These are phyloP conservation scores for Plecotus auritus DNA, from an alignment of 2,113 vertebrate species.

Conservation along the genomic window DNA sequence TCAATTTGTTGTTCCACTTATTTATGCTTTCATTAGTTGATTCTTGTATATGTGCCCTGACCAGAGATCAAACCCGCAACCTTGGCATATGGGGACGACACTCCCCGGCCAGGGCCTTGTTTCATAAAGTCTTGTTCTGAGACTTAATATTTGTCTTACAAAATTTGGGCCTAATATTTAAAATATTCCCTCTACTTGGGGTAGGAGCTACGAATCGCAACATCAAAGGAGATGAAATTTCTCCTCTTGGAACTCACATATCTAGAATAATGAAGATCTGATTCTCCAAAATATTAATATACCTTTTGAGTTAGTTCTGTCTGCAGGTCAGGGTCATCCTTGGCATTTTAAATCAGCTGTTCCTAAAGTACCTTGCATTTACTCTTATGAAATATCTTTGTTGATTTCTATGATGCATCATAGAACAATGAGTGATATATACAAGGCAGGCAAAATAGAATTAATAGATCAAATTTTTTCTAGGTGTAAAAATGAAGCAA, in stretches of 20 bases:
- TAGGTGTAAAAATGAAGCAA: constrained; percentile 12
- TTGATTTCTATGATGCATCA: background rate
- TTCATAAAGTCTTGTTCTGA: background rate
- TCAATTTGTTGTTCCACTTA: background rate
- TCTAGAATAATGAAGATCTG: background rate
- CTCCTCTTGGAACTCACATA: background rate
- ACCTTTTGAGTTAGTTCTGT: background rate
- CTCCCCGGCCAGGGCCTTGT: background rate
- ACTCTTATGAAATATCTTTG: background rate
- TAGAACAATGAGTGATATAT: background rate
- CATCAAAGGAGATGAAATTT: background rate
- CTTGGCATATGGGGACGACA: background rate
- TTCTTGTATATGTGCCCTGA: background rate
- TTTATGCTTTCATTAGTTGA: background rate
- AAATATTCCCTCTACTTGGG: background rate
- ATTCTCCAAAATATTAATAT: background rate
- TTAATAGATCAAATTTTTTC: background rate
- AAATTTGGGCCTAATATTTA: background rate
- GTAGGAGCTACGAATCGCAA: background rate
- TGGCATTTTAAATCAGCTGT: background rate
- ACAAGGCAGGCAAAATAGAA: background rate
- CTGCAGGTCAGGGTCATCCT: background rate
- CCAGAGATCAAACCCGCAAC: background rate
- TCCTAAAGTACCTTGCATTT: background rate
- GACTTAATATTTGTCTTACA: background rate